These are phyloP conservation scores for Acropternis orthonyx DNA, from an alignment of 2,797 vertebrate genomes.

Conservation along the genomic window DNA sequence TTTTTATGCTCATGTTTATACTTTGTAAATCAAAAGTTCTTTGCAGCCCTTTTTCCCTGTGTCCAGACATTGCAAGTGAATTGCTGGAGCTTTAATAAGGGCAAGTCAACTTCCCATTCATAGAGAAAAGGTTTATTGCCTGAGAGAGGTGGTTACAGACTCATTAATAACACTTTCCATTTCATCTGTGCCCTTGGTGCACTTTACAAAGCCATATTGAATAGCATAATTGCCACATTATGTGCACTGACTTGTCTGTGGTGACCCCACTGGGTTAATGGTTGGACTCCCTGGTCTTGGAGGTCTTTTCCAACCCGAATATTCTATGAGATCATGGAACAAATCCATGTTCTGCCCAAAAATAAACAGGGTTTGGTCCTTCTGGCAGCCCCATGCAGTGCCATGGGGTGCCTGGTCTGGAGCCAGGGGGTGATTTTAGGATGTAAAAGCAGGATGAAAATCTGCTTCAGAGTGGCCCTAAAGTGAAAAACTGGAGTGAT, in stretches of 20 bases:
- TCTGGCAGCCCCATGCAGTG: not conserved
- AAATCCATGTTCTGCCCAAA: accelerated
- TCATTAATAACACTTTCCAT: not conserved
- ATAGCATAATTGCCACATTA: not conserved
- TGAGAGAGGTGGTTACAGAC: not conserved
- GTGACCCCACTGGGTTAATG: not conserved
- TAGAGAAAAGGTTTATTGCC: not conserved
- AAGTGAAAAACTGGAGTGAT: not conserved
- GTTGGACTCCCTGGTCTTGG: accelerated
- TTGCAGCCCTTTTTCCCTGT: accelerated
- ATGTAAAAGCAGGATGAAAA: not conserved
- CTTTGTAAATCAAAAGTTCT: not conserved
- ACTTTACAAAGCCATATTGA: not conserved
- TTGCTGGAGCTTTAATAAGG: not conserved
- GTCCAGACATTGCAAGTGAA: not conserved
- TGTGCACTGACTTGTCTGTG: not conserved
- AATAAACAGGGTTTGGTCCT: accelerated
- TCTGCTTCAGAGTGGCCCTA: accelerated
- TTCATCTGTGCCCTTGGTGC: not conserved
- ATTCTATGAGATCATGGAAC: not conserved
- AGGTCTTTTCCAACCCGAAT: not conserved
- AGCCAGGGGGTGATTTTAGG: accelerated
- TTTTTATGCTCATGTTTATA: not conserved
- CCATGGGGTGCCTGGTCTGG: accelerated
- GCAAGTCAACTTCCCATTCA: not conserved